A percentile compares a stretch with the other conserved stretches of the same genome.
phyloP scores from a whole-genome alignment of 1,140 invertebrate species.

The Pogonognathellus flavescens region DNA sequence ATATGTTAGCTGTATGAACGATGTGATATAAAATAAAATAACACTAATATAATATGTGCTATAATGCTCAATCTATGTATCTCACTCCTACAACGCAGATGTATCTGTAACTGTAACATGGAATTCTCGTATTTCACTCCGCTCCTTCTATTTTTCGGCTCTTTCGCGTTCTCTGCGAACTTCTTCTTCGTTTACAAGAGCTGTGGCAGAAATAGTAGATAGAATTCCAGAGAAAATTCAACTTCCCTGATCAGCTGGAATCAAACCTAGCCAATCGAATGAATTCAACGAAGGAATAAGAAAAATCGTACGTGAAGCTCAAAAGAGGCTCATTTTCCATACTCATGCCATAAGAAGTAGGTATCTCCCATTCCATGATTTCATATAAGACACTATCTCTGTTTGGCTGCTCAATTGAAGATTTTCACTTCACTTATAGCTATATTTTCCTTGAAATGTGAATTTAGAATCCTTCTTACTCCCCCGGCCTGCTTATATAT shows the following conservation, averaged over 20 bases:
- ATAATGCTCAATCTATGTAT: slow-evolving; percentile 34
- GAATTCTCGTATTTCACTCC: background rate
- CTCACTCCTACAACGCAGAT: background rate
- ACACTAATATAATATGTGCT: slow-evolving; percentile 7
- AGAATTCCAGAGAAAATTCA: background rate
- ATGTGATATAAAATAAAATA: background rate
- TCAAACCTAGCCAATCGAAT: background rate
- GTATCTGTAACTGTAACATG: background rate
- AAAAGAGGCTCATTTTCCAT: background rate
- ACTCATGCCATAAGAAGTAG: too few relatives aligned
- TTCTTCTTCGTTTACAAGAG: too few relatives aligned
- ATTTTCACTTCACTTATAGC: too few relatives aligned
- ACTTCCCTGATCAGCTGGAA: slow-evolving; percentile 1
- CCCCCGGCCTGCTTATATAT: too few relatives aligned
- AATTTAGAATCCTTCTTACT: too few relatives aligned
- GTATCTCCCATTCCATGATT: too few relatives aligned
- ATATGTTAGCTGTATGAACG: background rate
- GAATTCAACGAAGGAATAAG: background rate
- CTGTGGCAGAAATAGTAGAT: too few relatives aligned
- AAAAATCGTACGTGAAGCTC: background rate
- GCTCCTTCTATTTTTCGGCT: background rate
- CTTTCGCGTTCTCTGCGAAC: background rate
- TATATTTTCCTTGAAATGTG: too few relatives aligned
- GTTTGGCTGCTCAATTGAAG: too few relatives aligned
- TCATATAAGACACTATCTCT: too few relatives aligned